Conservation (phyloP, 2,797 vertebrate genomes). For the Neosilurus mollespiculum region DNA sequence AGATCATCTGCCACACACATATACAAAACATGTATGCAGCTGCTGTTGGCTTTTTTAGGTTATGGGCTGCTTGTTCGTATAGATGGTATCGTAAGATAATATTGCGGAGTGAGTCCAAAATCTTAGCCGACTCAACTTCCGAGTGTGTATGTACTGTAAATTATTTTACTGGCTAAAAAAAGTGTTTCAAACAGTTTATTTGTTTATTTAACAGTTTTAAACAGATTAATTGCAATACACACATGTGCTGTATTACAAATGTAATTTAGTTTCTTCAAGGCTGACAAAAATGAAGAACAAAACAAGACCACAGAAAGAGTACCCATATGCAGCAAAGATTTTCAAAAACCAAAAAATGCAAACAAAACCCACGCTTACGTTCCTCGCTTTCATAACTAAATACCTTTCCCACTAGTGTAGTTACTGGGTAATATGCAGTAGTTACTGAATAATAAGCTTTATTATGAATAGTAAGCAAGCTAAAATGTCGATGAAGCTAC, state of each 20-base stretch:
- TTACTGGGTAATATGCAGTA: neutral
- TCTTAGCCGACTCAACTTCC: too few species aligned
- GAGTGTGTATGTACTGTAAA: neutral
- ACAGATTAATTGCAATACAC: too few species aligned
- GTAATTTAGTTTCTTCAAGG: neutral
- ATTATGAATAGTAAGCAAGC: neutral
- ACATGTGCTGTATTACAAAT: too few species aligned
- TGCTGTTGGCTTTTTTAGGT: neutral
- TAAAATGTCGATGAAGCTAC: neutral
- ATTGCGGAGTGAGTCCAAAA: neutral
- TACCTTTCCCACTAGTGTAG: neutral
- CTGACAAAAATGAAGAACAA: neutral
- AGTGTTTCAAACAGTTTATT: neutral
- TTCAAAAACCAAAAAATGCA: slow-evolving; percentile 8
- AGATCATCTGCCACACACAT: slow-evolving; percentile 71
- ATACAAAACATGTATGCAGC: neutral
- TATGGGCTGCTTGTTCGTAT: neutral
- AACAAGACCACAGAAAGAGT: neutral
- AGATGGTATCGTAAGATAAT: neutral
- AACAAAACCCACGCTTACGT: neutral
- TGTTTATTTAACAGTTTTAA: too few species aligned
- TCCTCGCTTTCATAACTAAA: neutral
- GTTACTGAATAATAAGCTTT: neutral
- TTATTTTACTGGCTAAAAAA: too few species aligned
- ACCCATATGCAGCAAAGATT: neutral